Conservation (phyloP, 2,113 vertebrate species). For the Oreochromis spilurus region DNA sequence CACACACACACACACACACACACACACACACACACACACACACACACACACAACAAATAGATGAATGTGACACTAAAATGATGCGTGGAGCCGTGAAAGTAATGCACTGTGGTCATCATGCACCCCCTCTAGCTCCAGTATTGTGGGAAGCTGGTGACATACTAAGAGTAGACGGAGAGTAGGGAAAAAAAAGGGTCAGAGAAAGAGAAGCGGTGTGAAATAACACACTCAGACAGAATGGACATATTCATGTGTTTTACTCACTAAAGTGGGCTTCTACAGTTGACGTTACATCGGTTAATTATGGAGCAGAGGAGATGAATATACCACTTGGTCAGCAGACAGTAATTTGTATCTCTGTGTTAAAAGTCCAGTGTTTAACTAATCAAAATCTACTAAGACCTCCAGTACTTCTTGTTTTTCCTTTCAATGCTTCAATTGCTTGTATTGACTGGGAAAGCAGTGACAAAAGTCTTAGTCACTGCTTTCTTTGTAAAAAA, state of each 20-base stretch:
- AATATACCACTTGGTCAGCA: neutral
- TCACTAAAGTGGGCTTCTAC: neutral
- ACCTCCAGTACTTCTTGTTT: neutral
- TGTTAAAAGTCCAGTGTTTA: neutral
- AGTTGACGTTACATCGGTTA: neutral
- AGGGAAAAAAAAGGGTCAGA: neutral
- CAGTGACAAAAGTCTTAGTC: neutral
- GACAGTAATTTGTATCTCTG: neutral
- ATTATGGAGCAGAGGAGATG: neutral
- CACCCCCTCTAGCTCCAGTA: constrained; percentile 41
- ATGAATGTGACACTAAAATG: constrained; percentile 68
- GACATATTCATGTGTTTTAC: neutral
- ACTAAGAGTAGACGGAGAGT: neutral
- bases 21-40: constrained; percentile 13
- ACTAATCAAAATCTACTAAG: neutral
- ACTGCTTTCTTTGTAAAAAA: neutral
- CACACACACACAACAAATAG: constrained; percentile 3
- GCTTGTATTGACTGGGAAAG: neutral
- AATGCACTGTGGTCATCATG: constrained; percentile 32
- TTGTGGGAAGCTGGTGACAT: constrained; percentile 51
- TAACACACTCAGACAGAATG: neutral
- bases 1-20: constrained; percentile 9
- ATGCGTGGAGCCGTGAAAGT: constrained; percentile 51
- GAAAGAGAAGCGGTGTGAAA: neutral
- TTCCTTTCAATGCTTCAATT: neutral